A percentile compares a stretch with the other conserved stretches of the same genome.
These are phyloP conservation scores for Campoletis sonorensis DNA, from an alignment of 1,140 invertebrate genomes.

Conservation along the genomic window DNA sequence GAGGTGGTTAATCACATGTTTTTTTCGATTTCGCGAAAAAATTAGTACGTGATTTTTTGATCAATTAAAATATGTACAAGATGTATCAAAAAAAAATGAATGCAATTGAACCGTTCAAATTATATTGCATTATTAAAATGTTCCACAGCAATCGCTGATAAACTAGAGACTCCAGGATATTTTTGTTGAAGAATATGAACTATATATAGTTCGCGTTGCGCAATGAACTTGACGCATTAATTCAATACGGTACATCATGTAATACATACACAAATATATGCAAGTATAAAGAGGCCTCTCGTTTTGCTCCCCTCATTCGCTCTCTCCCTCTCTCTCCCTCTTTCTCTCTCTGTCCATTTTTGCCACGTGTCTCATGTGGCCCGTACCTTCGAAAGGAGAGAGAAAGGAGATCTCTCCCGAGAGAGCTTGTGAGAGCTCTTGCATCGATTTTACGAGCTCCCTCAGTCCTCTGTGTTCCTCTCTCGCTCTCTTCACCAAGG, in stretches of 20 bases:
- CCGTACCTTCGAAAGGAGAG: background rate
- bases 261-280: conserved; percentile 8
- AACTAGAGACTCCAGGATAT: background rate
- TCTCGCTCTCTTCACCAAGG: background rate
- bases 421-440: background rate
- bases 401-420: background rate
- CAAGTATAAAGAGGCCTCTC: background rate
- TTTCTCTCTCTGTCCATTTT: background rate
- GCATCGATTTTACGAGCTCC: conserved; percentile 10
- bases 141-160: too few species aligned
- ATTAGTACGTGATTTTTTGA: too few species aligned
- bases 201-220: background rate
- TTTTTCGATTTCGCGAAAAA: too few species aligned
- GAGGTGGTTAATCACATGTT: too few species aligned
- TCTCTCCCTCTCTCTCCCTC: background rate
- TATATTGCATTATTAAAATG: too few species aligned
- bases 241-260: conserved; percentile 8
- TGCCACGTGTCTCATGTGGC: background rate
- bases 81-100: too few species aligned
- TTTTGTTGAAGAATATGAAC: background rate
- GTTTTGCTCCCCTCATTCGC: background rate
- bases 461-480: background rate
- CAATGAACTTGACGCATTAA: conserved; percentile 11
- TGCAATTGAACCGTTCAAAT: too few species aligned
- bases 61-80: too few species aligned